Percentiles rank a stretch among this genome's conserved stretches.
Conservation (phyloP, 2,113 vertebrate genomes). For the Rhinogobius similis region DNA sequence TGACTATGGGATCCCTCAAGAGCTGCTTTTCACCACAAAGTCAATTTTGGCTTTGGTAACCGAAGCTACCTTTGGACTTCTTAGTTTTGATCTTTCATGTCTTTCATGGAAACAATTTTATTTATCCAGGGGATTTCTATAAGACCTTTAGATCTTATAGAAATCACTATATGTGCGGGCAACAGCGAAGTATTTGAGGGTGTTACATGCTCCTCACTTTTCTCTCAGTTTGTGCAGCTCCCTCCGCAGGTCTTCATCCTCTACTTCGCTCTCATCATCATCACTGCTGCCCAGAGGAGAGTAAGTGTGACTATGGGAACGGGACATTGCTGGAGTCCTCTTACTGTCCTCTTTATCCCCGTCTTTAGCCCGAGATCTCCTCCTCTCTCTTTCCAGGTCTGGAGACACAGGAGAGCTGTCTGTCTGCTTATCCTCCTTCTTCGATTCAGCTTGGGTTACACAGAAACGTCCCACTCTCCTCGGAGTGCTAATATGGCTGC, state of each 20-base stretch:
- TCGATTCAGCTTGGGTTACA: constrained; percentile 69
- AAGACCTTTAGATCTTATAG: not conserved
- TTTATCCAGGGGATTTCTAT: no score
- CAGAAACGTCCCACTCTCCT: constrained; percentile 81
- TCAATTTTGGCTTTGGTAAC: not conserved
- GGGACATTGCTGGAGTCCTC: constrained; percentile 52
- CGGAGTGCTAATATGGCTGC: constrained; percentile 50
- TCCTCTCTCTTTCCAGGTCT: constrained; percentile 68
- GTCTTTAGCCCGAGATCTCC: constrained; percentile 67
- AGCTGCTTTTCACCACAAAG: not conserved
- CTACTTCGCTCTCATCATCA: constrained; percentile 85
- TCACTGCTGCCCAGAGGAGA: constrained; percentile 86
- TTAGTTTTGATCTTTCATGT: no score
- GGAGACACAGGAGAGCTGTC: constrained; percentile 73
- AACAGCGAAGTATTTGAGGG: not conserved
- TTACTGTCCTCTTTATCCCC: constrained; percentile 70
- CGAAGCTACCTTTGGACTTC: no score
- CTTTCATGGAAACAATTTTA: no score
- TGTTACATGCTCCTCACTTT: constrained; percentile 77
- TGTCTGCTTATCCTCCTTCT: constrained; percentile 61
- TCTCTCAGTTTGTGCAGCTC: constrained; percentile 87
- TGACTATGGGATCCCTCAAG: not conserved
- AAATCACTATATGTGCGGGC: not conserved
- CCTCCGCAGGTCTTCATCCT: constrained; percentile 85
- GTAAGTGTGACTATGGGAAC: constrained; percentile 74